Evolutionary conservation across 1,140 invertebrate genomes (phyloP).

Genomic region (Ylistrum balloti): DNA sequence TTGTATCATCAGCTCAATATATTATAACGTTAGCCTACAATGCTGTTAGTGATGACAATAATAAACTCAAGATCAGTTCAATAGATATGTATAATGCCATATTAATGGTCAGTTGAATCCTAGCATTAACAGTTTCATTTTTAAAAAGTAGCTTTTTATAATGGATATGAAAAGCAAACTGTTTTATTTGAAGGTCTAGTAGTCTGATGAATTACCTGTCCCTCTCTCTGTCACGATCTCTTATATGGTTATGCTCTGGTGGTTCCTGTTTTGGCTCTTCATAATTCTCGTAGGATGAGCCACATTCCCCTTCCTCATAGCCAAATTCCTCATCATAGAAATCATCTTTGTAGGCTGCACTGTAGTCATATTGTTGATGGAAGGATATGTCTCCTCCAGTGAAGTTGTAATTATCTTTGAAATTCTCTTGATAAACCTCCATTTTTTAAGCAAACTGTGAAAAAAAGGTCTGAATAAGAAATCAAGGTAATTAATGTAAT

Average conservation of each 20-base stretch:
- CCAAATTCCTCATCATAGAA: constrained; percentile 52
- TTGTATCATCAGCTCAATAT: too few species aligned
- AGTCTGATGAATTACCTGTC: constrained; percentile 46
- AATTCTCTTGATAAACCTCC: constrained; percentile 33
- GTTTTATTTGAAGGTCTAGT: too few species aligned
- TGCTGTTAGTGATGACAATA: too few species aligned
- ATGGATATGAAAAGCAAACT: too few species aligned
- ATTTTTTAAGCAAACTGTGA: background rate
- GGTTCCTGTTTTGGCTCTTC: constrained; percentile 49
- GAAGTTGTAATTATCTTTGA: background rate
- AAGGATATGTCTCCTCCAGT: constrained; percentile 18
- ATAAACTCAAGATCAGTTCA: too few species aligned
- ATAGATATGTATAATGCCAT: too few species aligned
- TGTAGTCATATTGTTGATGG: constrained; percentile 29
- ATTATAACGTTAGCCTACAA: too few species aligned
- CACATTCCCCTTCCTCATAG: constrained; percentile 56
- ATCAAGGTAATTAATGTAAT: too few species aligned
- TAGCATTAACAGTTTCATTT: too few species aligned
- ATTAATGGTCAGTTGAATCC: too few species aligned
- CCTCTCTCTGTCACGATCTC: constrained; percentile 58
- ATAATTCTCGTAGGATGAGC: constrained; percentile 30
- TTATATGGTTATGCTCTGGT: constrained; percentile 42
- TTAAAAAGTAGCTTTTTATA: too few species aligned
- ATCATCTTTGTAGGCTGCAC: constrained; percentile 45
- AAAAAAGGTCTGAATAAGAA: too few species aligned